Percentiles rank a stretch among this genome's conserved stretches.
phyloP scores from a whole-genome alignment of 2,113 vertebrate species.

The Chloroceryle aenea region DNA sequence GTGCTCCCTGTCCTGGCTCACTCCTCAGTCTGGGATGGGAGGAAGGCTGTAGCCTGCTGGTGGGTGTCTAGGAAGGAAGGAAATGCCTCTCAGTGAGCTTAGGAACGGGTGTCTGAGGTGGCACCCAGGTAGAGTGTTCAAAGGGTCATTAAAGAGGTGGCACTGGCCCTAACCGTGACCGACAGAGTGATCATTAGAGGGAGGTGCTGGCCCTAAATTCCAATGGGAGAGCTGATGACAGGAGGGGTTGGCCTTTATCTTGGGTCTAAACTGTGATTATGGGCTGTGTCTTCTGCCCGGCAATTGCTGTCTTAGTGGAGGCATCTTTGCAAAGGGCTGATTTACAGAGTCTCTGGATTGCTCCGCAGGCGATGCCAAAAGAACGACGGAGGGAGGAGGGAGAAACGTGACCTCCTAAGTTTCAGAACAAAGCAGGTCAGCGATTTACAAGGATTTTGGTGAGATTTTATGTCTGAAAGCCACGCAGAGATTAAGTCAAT shows the following conservation, averaged over 20 bases:
- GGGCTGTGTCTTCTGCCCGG: neutral
- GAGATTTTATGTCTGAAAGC: constrained; percentile 44
- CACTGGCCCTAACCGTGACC: neutral
- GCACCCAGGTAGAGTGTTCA: neutral
- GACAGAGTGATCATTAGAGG: neutral
- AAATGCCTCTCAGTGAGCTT: neutral
- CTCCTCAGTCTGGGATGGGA: neutral
- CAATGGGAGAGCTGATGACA: neutral
- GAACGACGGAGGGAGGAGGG: neutral
- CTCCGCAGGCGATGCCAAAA: neutral
- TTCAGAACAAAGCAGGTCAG: constrained; percentile 45
- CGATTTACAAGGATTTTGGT: constrained; percentile 27
- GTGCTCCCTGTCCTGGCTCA: neutral
- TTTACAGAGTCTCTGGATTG: neutral
- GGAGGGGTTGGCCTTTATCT: neutral
- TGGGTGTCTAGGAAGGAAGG: neutral
- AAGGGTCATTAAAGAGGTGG: neutral
- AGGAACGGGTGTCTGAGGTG: neutral
- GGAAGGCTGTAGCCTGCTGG: neutral
- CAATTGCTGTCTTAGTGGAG: neutral
- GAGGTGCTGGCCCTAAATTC: neutral
- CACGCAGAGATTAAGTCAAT: constrained; percentile 38
- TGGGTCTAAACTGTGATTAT: neutral
- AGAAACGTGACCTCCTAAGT: neutral
- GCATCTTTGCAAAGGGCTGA: neutral